These are phyloP conservation scores for Chlorodrepanis virens DNA, from an alignment of 2,113 vertebrate species.

Conservation along the genomic window DNA sequence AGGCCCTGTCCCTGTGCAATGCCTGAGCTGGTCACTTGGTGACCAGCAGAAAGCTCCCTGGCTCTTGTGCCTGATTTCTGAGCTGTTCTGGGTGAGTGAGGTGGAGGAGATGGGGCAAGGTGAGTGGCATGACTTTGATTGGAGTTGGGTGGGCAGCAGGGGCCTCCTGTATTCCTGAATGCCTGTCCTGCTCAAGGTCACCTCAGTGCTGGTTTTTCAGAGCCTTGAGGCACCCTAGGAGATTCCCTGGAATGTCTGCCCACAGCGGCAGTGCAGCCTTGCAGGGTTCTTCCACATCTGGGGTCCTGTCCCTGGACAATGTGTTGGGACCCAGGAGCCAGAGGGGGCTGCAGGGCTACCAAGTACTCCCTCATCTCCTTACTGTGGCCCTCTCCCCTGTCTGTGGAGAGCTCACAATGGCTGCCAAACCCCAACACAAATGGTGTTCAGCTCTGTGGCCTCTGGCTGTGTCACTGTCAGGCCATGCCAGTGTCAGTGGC, in stretches of 20 bases:
- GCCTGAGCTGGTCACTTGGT: background rate
- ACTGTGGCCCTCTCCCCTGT: accelerated
- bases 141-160: background rate
- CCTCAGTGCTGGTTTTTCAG: background rate
- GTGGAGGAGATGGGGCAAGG: background rate
- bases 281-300: accelerated
- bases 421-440: background rate
- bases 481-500: accelerated
- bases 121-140: background rate
- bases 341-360: background rate
- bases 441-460: background rate
- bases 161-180: background rate
- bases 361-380: background rate
- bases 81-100: background rate
- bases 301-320: background rate
- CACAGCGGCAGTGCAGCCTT: background rate
- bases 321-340: background rate
- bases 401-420: background rate
- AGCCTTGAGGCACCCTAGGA: background rate
- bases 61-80: background rate
- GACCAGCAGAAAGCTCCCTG: background rate
- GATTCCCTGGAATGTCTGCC: background rate
- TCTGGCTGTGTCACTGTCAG: background rate
- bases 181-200: background rate
- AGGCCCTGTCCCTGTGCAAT: accelerated